These are phyloP conservation scores for Micronycteris hirsuta DNA, from an alignment of 2,113 vertebrate species.

Conservation along the genomic window DNA sequence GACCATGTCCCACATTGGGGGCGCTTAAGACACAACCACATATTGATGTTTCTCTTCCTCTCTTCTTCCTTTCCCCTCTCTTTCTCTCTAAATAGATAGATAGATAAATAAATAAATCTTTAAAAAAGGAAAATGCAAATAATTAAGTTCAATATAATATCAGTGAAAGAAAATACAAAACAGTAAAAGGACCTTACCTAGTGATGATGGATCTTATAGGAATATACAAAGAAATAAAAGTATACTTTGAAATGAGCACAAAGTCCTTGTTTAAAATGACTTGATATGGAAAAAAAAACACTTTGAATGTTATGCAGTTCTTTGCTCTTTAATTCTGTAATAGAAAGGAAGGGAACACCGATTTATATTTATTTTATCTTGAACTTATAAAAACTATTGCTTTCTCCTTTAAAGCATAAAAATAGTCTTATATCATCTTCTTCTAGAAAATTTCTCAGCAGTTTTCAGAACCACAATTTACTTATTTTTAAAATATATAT, in stretches of 20 bases:
- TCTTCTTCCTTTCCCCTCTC: too few relatives aligned
- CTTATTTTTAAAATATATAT: background rate
- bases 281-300: background rate
- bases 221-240: background rate
- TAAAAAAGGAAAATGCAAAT: background rate
- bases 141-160: background rate
- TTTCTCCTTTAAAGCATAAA: background rate
- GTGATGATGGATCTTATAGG: background rate
- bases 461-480: background rate
- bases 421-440: background rate
- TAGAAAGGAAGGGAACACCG: background rate
- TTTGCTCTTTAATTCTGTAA: background rate
- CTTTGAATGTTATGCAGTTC: background rate
- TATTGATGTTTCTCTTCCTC: too few relatives aligned
- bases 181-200: background rate
- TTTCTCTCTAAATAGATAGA: too few relatives aligned
- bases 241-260: background rate
- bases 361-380: background rate
- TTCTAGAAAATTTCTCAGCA: background rate
- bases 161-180: background rate
- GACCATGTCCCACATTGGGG: too few relatives aligned
- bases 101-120: too few relatives aligned
- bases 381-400: background rate
- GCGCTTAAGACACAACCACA: too few relatives aligned
- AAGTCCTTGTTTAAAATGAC: constrained; percentile 19